Base-by-base conservation (phyloP, 2,888 invertebrate species). In the Steinernema hermaphroditum region DNA sequence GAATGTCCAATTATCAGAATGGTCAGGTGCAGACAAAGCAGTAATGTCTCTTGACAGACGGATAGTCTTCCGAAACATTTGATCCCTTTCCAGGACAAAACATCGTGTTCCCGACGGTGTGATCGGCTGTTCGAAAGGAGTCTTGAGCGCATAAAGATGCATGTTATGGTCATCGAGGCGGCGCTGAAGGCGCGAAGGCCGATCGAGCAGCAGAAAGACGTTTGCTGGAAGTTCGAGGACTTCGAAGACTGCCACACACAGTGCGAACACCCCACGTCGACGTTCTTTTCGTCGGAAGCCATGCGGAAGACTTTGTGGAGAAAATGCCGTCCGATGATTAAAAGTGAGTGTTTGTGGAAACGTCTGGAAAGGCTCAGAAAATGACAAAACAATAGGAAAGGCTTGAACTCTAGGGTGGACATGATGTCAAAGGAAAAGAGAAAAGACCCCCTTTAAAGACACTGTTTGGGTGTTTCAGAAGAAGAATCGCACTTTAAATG, bases 401-500 rank as follows among this genome's bases (percentile, higher is more conserved):
- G 9, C 6, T 6, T 4, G 46, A 4, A 24, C 24, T 50, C 12
- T 50, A 19, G 46, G 43, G 16, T 8, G 43, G 43, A 14, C 43
- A 19, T n/a, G 16, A 8, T n/a, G 14, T 16, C 2, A 46, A 46
- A 46, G 46, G n/a, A 19, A 14, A 46, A 46, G 19, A 46, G 46
- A 2, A 46, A 14, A 46, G 19, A 46, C n/a, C 16, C 19, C 43
- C 8, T 43, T 43, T 43, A 14, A 14, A 9, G 43, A 14, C 8
- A 43, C 9, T 43, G 16, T 8, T 14, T 43, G 9, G 9, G 16
- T 37, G 12, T 69, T 68, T 69, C 69, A 72, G 72, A 46, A 34
- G 29, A 68, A 37, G 69, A 68, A 41, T 49, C 57, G 41, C 50
- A 72, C 43, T 69, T 72, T 50, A 70, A 46, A 19, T 78, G 78